Base-by-base conservation (phyloP, 2,888 invertebrate species). In the Deilephila porcellus region DNA sequence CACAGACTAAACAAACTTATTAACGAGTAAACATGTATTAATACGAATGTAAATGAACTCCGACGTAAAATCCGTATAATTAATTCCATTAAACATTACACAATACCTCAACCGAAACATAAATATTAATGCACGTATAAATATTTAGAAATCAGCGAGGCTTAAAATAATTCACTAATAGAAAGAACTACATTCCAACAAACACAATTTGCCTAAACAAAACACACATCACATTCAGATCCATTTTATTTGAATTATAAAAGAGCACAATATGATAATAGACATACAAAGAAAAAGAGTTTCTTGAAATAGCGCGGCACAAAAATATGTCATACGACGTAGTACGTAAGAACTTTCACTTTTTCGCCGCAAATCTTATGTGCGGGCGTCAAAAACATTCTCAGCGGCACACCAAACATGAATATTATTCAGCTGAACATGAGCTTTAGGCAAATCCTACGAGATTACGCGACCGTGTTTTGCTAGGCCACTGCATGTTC, bases 1-100 rank as follows among this genome's bases (percentile, higher is more conserved):
- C 20, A 59, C 20, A 60, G 34, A 71, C 59, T 71, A 37, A 71
- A 71, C 59, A 71, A 71, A 59, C 71, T 71, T 71, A 53, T 71
- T 71, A 34, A 34, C 8, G 19, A 34, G 59, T 53, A 25, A 52
- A 67, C 45, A 20, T 64, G 20, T 67, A 52, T 67, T 67, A 67
- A 67, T 67, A 17, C 52, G 2, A 52, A 67, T 52, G 29, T 4
- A 67, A 52, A 67, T 67, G 17, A 52, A 52, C 52, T 17, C 37
- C 67, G 52, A 67, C 34, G 71, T 34, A 34, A 20, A 52, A 71
- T 56, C 34, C 3, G 2, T 56, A 17, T 67, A 67, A 67, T 64
- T 45, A 67, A 52, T 67, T 20, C 52, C 67, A 67, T 67, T 25
- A 67, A 52, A 37, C 20, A 67, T 67, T 45, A 67, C 67, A 52